Evolutionary conservation across 2,888 invertebrate genomes (phyloP), one percentile per base, ranked within the genome.

Genomic region (Ophonus ardosiacus): DNA sequence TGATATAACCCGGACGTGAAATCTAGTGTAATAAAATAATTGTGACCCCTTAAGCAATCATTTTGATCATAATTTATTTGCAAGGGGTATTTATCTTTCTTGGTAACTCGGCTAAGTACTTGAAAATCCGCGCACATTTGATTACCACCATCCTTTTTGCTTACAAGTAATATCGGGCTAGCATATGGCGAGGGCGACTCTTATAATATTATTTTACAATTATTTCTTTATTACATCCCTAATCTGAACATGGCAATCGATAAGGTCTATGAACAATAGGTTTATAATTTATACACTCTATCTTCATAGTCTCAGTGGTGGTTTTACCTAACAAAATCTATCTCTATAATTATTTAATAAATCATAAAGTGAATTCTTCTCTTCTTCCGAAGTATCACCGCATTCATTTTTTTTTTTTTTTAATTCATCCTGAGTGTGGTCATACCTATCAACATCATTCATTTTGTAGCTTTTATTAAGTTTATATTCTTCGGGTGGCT

Each of bases 41-140:
- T 85, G 7, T 86, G 86, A 0, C 87, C 86, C 0, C 86, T 71
- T n/a, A 89, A 21, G 0, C 84, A 40, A 21, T 88, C 86, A 24
- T 88, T 18, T 21, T 87, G 86, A 18, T 90, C 89, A n/a, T 88
- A 86, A 4, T 89, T 87, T 15, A 87, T 79, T 0, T 89, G 88
- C 0, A 89, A 57, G 0, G 89, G 88, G 74, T 88, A 88, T 4
- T 87, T 18, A 81, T 89, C 88, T 0, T 88, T 87, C 0, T 87
- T 85, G 0, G 89, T 90, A 3, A 86, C 85, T 0, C 63, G 38
- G 81, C 90, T 90, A 0, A 90, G 79, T 10, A 40, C 63, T 7
- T 89, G 68, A 21, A 84, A 90, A 81, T 88, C 88, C 0, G 88
- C 84, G 31, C 87, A 87, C n/a, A 88, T 13, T 10, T 87, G 57